These are phyloP conservation scores for Corythornis cristatus DNA, from an alignment of 2,113 vertebrate genomes.

Conservation along the genomic window DNA sequence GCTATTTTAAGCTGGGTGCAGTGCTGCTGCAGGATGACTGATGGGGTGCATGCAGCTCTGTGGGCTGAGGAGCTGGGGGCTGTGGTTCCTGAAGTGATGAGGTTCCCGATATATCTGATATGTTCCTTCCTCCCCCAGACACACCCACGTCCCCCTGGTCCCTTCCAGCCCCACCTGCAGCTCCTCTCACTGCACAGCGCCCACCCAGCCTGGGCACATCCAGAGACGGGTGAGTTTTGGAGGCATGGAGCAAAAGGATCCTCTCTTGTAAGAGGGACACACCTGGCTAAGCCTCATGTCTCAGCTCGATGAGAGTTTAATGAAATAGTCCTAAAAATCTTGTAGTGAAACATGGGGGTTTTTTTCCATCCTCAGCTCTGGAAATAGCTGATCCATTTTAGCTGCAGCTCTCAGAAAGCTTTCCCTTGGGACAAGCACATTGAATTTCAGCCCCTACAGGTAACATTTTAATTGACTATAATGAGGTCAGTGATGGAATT, in stretches of 20 bases:
- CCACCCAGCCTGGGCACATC: not conserved
- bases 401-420: not conserved
- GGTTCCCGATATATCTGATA: rapidly evolving
- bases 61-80: not conserved
- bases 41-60: rapidly evolving
- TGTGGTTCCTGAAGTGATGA: not conserved
- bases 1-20: not conserved
- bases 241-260: not conserved
- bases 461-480: not conserved
- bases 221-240: not conserved
- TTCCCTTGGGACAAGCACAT: not conserved
- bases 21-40: not conserved
- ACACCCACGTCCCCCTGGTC: rapidly evolving
- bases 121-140: not conserved
- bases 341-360: not conserved
- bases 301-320: not conserved
- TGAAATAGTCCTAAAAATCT: not conserved
- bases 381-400: not conserved
- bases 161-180: not conserved
- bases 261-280: not conserved
- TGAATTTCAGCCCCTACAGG: not conserved
- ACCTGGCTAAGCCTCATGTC: not conserved
- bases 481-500: not conserved
- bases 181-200: rapidly evolving
- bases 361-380: not conserved